Evolutionary conservation across 2,888 invertebrate genomes (phyloP).

Genomic region (Xestia rhomboidea): DNA sequence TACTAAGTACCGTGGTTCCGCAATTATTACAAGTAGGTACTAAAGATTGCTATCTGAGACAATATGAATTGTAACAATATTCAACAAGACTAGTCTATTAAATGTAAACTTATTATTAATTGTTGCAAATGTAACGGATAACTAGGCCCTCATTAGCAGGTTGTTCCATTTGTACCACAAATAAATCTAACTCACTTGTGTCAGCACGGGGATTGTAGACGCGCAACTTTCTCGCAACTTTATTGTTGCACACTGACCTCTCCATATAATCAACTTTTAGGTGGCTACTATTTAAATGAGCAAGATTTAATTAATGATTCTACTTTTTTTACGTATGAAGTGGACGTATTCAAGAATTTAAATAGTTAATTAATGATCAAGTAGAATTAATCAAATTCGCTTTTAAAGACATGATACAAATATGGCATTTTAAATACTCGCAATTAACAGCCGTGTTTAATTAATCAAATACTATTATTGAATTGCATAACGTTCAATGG

Average conservation of each 20-base stretch:
- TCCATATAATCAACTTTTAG: neutral
- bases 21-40: constrained; percentile 51
- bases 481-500: constrained; percentile 23
- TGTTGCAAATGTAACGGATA: constrained; percentile 68
- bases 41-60: constrained; percentile 57
- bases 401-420: constrained; percentile 8
- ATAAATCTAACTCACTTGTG: constrained; percentile 67
- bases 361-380: constrained; percentile 28
- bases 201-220: constrained; percentile 41
- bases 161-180: constrained; percentile 61
- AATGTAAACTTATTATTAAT: constrained; percentile 69
- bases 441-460: constrained; percentile 29
- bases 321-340: constrained; percentile 2
- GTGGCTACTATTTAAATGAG: constrained; percentile 2
- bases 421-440: constrained; percentile 13
- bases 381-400: constrained; percentile 35
- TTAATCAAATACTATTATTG: constrained; percentile 33
- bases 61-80: constrained; percentile 63
- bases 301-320: constrained; percentile 19
- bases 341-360: constrained; percentile 5
- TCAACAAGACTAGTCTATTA: constrained; percentile 49
- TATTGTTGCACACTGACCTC: constrained; percentile 2
- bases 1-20: constrained; percentile 55
- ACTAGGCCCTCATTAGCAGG: constrained; percentile 69
- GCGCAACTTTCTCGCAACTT: constrained; percentile 40